Conservation (phyloP, 92 coral and sea anemone species). For the Palythoa heliodiscus region DNA sequence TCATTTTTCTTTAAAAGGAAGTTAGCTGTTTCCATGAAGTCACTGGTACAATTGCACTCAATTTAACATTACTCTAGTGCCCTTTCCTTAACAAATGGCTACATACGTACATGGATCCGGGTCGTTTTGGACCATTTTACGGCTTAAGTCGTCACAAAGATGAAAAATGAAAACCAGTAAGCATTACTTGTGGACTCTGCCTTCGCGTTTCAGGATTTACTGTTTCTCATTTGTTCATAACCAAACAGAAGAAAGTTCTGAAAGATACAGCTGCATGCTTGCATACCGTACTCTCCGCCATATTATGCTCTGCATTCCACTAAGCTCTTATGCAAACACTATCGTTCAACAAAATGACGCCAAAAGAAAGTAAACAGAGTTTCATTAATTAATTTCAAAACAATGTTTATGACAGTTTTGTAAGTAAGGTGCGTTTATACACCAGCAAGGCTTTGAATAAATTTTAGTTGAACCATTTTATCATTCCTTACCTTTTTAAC, state of each 20-base stretch:
- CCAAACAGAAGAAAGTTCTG: background rate
- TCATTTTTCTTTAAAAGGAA: too few species aligned
- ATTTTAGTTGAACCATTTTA: background rate
- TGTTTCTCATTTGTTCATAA: background rate
- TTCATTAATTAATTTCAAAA: background rate
- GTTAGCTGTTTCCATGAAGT: background rate
- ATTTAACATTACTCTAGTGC: background rate
- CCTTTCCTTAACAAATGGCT: background rate
- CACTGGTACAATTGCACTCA: background rate
- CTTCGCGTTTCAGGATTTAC: too few species aligned
- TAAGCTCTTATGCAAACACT: conserved; percentile 38
- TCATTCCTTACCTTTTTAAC: background rate
- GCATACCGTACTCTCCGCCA: conserved; percentile 36
- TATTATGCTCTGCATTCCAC: conserved; percentile 30
- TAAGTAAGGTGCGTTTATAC: background rate
- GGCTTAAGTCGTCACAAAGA: background rate
- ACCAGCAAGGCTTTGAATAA: background rate
- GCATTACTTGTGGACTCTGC: too few species aligned
- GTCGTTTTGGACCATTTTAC: conserved; percentile 6
- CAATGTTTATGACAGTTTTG: conserved; percentile 11
- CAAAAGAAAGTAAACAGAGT: conserved; percentile 25
- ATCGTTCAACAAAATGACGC: conserved; percentile 34
- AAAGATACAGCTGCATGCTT: background rate
- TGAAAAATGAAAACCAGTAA: background rate
- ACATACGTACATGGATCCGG: conserved; percentile 41